A percentile compares a stretch with the other conserved stretches of the same genome.
phyloP scores from a whole-genome alignment of 2,113 vertebrate genomes.

The Caloenas nicobarica region DNA sequence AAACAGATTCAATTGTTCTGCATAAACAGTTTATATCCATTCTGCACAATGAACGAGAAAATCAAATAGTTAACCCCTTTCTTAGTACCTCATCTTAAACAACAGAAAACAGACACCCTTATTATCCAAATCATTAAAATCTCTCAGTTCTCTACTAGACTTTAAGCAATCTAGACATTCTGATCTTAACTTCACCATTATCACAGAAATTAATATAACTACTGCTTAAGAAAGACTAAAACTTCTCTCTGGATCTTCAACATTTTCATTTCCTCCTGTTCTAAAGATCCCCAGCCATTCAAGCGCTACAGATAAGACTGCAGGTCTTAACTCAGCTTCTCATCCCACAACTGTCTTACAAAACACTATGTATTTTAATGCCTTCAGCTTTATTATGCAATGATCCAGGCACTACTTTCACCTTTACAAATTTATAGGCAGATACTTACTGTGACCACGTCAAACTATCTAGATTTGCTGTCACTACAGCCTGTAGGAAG shows the following conservation, averaged over 20 bases:
- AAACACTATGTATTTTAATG: background rate
- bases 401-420: background rate
- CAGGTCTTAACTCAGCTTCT: background rate
- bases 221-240: background rate
- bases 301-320: background rate
- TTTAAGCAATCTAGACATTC: background rate
- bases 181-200: background rate
- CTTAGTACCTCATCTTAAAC: background rate
- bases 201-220: background rate
- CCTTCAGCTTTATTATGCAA: background rate
- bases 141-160: background rate
- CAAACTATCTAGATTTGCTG: background rate
- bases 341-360: background rate
- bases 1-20: background rate
- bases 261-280: background rate
- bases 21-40: background rate
- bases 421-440: background rate
- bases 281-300: background rate
- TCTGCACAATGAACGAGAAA: accelerated
- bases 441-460: background rate
- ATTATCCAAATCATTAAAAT: background rate
- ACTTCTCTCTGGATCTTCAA: background rate
- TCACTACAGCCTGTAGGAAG: background rate
- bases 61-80: background rate
- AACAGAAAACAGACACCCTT: background rate